Conservation (phyloP, 1,140 invertebrate species). For the Hydropsyche tenuis region DNA sequence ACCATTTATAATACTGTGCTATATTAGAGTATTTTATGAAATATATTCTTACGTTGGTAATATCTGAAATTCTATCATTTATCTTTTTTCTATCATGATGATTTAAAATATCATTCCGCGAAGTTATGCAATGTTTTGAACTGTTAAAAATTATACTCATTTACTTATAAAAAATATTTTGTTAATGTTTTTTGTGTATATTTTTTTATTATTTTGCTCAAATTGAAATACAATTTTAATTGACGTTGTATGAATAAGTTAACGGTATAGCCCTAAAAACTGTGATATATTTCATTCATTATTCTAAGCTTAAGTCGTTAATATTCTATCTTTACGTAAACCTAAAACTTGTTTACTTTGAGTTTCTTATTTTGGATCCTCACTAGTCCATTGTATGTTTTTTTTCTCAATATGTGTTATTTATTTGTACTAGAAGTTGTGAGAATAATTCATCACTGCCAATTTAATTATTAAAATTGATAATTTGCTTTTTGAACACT, state of each 20-base stretch:
- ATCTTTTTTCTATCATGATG: neutral
- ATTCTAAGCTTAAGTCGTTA: slow-evolving; percentile 18
- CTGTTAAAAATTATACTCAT: neutral
- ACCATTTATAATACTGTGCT: too few species aligned
- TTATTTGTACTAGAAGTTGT: neutral
- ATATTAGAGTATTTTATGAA: too few species aligned
- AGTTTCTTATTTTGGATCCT: neutral
- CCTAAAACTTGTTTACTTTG: neutral
- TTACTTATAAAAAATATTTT: slow-evolving; percentile 2
- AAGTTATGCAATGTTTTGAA: neutral
- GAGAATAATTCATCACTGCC: slow-evolving; percentile 19
- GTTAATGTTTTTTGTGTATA: slow-evolving; percentile 1
- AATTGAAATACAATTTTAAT: slow-evolving; percentile 16
- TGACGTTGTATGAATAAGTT: slow-evolving; percentile 16
- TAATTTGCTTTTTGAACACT: too few species aligned
- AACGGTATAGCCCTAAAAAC: slow-evolving; percentile 13
- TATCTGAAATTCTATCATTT: too few species aligned
- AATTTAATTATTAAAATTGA: neutral
- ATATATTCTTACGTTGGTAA: too few species aligned
- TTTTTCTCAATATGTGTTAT: neutral
- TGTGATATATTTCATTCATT: slow-evolving; percentile 27
- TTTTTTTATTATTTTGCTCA: slow-evolving; percentile 1
- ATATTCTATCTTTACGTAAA: too few species aligned
- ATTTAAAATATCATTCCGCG: neutral
- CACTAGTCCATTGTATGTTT: too few species aligned